Evolutionary conservation across 2,888 invertebrate species (phyloP).

Genomic region (Drosophila trichaetosa): DNA sequence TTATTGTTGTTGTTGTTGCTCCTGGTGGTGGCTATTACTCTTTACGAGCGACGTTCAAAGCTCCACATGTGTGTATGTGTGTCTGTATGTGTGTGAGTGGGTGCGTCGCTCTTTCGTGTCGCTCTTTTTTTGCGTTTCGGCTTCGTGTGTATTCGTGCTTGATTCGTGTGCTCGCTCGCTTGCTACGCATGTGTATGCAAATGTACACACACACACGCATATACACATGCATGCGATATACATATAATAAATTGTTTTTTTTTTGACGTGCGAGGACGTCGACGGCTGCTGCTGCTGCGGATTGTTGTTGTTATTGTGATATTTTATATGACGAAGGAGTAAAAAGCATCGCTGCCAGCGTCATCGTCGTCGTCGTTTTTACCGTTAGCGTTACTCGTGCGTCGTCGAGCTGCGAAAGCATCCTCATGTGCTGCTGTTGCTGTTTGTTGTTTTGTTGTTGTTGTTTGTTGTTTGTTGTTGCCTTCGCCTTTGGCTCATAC

Average conservation of each 20-base stretch:
- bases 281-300: conserved; percentile 41
- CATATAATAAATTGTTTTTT: conserved; percentile 67
- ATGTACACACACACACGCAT: conserved; percentile 52
- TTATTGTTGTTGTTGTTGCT: conserved; percentile 21
- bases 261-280: conserved; percentile 80
- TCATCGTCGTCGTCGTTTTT: conserved; percentile 36
- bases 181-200: conserved; percentile 79
- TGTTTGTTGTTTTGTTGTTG: neutral
- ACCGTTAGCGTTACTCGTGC: conserved; percentile 48
- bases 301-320: conserved; percentile 60
- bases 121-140: conserved; percentile 55
- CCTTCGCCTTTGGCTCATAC: conserved; percentile 69
- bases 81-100: conserved; percentile 48
- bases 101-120: conserved; percentile 66
- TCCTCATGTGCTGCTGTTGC: conserved; percentile 62
- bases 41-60: conserved; percentile 65
- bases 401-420: conserved; percentile 41
- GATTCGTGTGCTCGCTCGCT: conserved; percentile 49
- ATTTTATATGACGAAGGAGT: conserved; percentile 80
- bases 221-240: conserved; percentile 13
- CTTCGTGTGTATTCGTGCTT: conserved; percentile 31
- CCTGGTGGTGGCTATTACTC: conserved; percentile 76
- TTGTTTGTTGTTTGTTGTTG: conserved; percentile 65
- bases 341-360: conserved; percentile 57
- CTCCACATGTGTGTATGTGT: conserved; percentile 65